Evolutionary conservation across 2,888 invertebrate species (phyloP), one percentile per base, ranked within the genome.

Genomic region (Hipparchia semele): DNA sequence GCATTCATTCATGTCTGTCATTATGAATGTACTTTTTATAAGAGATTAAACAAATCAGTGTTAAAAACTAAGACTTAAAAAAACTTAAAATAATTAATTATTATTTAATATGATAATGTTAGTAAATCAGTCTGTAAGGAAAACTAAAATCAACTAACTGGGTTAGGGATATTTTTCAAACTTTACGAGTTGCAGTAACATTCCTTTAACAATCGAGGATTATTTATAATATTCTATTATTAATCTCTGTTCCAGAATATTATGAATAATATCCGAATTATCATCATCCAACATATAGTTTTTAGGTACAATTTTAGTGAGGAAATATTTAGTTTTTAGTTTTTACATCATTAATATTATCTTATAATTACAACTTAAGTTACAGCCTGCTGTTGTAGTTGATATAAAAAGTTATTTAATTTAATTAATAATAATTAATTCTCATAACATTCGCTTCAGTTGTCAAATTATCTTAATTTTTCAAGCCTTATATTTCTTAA

Each of bases 401-500:
- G 1, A 54, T 54, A 54, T 53, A 66, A 54, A 54, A 54, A 66
- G 53, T 54, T 66, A 65, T 54, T 66, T 39, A 68, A 65, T 54
- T 66, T 39, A 68, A 46, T 53, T 33, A 6, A 66, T 12, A 33
- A 10, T 33, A 53, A 39, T 39, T 33, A 53, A 39, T 39, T 10
- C 53, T 53, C 9, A 4, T 46, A 45, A 10, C 4, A 62, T 13
- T 13, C 9, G n/a, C 46, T 62, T 13, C n/a, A 46, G n/a, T 49
- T 12, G 53, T 51, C 53, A 23, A 0, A 0, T 59, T 46, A 45
- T 49, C 51, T 10, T 60, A 60, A 60, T 60, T 65, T 23, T 60
- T 67, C 13, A 72, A 67, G 54, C 64, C 54, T 70, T 70, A 72
- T 62, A 68, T 45, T 67, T 81, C 72, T 75, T 79, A 80, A 78